Conservation (phyloP, 2,888 invertebrate species). For the Caenorhabditis angaria region DNA sequence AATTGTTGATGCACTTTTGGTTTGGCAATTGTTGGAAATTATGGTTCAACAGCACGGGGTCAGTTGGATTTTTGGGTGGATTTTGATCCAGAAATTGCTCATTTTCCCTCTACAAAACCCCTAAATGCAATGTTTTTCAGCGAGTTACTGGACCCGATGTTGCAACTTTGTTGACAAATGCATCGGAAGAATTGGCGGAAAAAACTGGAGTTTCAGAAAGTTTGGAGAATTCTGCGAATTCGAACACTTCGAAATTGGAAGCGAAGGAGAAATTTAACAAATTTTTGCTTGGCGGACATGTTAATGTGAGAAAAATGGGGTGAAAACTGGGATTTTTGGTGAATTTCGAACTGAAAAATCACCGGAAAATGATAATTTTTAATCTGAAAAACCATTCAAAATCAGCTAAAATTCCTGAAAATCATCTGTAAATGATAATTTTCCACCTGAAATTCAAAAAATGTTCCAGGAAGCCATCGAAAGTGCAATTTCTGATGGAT, state of each 20-base stretch:
- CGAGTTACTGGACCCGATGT: slow-evolving; percentile 68
- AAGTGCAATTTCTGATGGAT: slow-evolving; percentile 58
- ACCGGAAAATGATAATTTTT: no score
- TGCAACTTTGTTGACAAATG: slow-evolving; percentile 55
- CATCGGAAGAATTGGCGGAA: slow-evolving; percentile 29
- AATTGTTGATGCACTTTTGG: slow-evolving; percentile 61
- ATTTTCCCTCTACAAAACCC: background rate
- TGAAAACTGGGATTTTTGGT: no score
- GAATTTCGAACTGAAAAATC: no score
- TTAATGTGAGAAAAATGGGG: slow-evolving; percentile 36
- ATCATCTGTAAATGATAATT: no score
- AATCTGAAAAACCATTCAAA: no score
- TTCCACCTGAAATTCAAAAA: no score
- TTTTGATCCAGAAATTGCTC: background rate
- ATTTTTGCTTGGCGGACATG: slow-evolving; percentile 42
- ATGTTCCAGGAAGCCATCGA: slow-evolving; percentile 63
- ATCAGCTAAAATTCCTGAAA: no score
- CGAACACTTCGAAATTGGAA: slow-evolving; percentile 19
- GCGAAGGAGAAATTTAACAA: slow-evolving; percentile 39
- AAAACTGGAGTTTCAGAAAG: slow-evolving; percentile 21
- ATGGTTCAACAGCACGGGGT: slow-evolving; percentile 70
- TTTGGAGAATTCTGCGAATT: background rate
- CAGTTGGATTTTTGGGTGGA: background rate
- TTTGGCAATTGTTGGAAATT: slow-evolving; percentile 68
- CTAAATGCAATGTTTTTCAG: slow-evolving; percentile 37